Percentiles rank a stretch among this genome's conserved stretches.
phyloP scores from a whole-genome alignment of 2,888 invertebrate genomes.

The Calephelis perditalis region DNA sequence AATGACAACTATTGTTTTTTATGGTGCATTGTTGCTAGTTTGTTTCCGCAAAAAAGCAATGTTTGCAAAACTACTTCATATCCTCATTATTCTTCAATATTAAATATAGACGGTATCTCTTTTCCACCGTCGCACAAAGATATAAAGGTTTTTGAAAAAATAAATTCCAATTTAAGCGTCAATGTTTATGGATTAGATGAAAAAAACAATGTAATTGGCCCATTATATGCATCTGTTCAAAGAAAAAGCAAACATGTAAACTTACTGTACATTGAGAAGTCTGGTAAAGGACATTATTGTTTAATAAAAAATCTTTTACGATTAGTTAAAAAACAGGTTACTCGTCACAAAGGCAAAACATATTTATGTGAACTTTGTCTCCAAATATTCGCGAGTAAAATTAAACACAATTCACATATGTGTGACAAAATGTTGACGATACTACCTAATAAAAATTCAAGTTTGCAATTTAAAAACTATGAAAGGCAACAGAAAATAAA shows the following conservation, averaged over 20 bases:
- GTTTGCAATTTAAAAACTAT: conserved; percentile 24
- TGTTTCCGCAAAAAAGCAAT: conserved; percentile 21
- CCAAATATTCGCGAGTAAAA: conserved; percentile 23
- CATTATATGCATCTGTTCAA: conserved; percentile 22
- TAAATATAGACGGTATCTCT: conserved; percentile 22
- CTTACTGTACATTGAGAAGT: conserved; percentile 22
- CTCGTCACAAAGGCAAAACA: conserved; percentile 21
- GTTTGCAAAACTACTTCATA: conserved; percentile 23
- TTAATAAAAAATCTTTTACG: conserved; percentile 17
- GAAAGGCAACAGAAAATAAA: conserved; percentile 27
- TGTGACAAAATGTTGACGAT: conserved; percentile 19
- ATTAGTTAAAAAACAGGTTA: conserved; percentile 25
- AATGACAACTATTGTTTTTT: conserved; percentile 22
- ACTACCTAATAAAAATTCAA: conserved; percentile 19
- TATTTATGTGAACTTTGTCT: conserved; percentile 28
- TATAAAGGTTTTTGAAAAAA: conserved; percentile 23
- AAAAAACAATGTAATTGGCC: conserved; percentile 23
- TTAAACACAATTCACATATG: conserved; percentile 20
- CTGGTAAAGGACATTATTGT: not conserved
- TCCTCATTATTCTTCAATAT: conserved; percentile 18
- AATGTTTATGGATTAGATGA: conserved; percentile 27
- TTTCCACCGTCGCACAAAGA: conserved; percentile 25
- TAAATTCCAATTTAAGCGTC: conserved; percentile 22
- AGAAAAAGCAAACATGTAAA: conserved; percentile 26
- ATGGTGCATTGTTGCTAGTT: conserved; percentile 22